Evolutionary conservation across 2,888 invertebrate species (phyloP).

Genomic region (Trilocha varians): DNA sequence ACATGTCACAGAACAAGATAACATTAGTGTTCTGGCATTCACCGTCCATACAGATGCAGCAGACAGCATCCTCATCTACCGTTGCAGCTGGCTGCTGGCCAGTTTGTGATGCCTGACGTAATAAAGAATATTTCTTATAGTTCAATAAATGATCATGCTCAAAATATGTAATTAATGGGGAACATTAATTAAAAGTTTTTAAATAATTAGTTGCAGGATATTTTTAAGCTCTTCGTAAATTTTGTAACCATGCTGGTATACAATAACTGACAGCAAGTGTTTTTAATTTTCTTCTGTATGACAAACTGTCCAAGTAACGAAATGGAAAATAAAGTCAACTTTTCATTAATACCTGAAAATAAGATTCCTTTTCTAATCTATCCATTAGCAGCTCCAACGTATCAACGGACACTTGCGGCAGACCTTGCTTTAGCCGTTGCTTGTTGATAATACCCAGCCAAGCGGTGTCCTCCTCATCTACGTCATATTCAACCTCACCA

Average conservation of each 20-base stretch:
- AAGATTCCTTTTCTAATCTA: slow-evolving; percentile 96
- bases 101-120: slow-evolving; percentile 75
- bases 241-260: too few relatives aligned
- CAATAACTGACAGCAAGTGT: too few relatives aligned
- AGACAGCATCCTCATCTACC: slow-evolving; percentile 97
- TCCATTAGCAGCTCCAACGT: slow-evolving; percentile 97
- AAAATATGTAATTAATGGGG: not conserved
- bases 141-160: not conserved
- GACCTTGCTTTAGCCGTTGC: slow-evolving; percentile 79
- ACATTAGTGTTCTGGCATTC: slow-evolving; percentile 99
- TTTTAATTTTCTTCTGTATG: too few relatives aligned
- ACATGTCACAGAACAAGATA: slow-evolving; percentile 99
- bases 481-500: slow-evolving; percentile 95
- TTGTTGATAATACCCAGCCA: slow-evolving; percentile 95
- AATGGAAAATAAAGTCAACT: too few relatives aligned
- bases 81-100: slow-evolving; percentile 81
- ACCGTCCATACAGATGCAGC: slow-evolving; percentile 98
- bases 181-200: too few relatives aligned
- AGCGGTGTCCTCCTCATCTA: slow-evolving; percentile 97
- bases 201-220: too few relatives aligned
- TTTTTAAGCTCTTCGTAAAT: too few relatives aligned
- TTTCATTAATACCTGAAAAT: slow-evolving; percentile 80
- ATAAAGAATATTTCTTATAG: too few relatives aligned
- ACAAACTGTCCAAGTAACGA: too few relatives aligned
- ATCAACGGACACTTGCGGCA: slow-evolving; percentile 87